phyloP scores from a whole-genome alignment of 2,113 vertebrate species.

The Struthidea cinerea region DNA sequence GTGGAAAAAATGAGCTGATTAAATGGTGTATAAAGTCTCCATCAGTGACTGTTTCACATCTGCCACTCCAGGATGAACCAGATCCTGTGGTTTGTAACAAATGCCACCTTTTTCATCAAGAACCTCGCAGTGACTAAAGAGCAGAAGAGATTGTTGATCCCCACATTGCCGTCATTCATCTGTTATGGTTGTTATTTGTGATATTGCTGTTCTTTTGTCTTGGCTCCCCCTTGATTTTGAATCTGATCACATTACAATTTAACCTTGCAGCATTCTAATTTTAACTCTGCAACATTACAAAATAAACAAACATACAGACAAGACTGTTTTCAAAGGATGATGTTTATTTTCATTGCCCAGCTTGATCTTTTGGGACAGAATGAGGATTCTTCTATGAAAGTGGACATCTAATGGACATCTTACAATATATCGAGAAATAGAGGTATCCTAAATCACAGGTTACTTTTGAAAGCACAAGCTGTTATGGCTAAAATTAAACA shows the following conservation, averaged over 20 bases:
- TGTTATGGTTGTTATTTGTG: background rate
- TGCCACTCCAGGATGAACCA: background rate
- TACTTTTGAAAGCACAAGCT: background rate
- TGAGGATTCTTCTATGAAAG: background rate
- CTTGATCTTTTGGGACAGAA: background rate
- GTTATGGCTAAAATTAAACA: background rate
- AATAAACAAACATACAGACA: background rate
- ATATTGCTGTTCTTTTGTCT: constrained; percentile 3
- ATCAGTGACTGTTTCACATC: background rate
- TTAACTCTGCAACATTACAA: background rate
- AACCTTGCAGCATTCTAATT: constrained; percentile 46
- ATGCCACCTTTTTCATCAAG: constrained; percentile 1
- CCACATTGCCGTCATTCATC: background rate
- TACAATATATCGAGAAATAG: background rate
- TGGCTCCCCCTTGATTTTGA: background rate
- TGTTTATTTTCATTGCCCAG: background rate
- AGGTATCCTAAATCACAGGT: background rate
- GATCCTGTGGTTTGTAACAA: background rate
- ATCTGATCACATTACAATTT: background rate
- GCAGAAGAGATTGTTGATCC: background rate
- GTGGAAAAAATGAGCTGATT: background rate
- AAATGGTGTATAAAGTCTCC: background rate
- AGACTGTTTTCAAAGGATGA: background rate
- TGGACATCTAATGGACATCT: background rate
- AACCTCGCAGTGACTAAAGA: background rate